Base-by-base conservation (phyloP, 2,797 vertebrate species). In the Liasis olivaceus region DNA sequence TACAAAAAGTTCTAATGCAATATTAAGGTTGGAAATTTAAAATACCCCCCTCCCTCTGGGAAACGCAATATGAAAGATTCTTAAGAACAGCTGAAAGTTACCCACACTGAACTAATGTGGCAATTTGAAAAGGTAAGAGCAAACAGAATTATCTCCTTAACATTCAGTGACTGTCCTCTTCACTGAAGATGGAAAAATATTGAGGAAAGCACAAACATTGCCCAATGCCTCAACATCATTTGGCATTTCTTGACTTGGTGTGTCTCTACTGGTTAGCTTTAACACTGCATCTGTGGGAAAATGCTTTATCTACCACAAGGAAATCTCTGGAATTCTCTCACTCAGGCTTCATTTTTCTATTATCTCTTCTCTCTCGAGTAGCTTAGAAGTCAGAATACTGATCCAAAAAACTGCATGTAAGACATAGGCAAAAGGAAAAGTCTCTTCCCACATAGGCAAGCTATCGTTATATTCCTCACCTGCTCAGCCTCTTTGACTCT, bases 1-100 rank as follows among this genome's bases (percentile, higher is more conserved):
- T 92, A 92, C 93, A 93, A 93, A 93, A 90, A 91, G 59, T 84
- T 88, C 88, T 87, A 92, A 93, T 92, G 93, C 66, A 93, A 89
- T 87, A 93, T 59, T 88, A 66, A 84, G 59, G 66, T 69, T 93
- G 88, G 89, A 90, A 90, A 87, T 90, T 88, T 88, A 92, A 93
- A 92, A 93, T 51, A 91, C 59, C 86, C 92, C n/a, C 31, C 51
- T 64, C 60, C 59, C 85, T 87, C 69, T n/a, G 26, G 66, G 51
- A 93, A 92, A 93, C 64, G 91, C 31, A 91, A 87, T 14, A 87
- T 59, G 88, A 84, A 90, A 90, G 51, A 63, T 85, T 62, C 28
- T 89, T 84, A 36, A 81, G 47, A 77, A 36, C 31, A 47, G 31
- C 24, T 89, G 88, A 84, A 87, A 58, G 51, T 87, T 81, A 90